These are phyloP conservation scores for Poecilia picta DNA, from an alignment of 2,797 vertebrate genomes.

Conservation along the genomic window DNA sequence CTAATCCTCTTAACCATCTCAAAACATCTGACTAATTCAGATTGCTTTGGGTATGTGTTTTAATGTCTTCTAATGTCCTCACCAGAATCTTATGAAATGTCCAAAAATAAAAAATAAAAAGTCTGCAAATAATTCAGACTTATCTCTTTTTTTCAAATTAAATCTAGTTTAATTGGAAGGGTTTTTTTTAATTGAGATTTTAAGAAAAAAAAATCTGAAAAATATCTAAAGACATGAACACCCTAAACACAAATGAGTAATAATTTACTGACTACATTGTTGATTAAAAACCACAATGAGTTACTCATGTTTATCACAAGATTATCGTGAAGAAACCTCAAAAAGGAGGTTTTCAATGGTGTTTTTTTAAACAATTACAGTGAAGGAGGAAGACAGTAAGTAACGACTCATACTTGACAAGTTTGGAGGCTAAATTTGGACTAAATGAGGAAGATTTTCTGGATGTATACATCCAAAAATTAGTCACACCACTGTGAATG, in stretches of 20 bases:
- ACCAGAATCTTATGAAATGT: background rate
- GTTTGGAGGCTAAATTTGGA: background rate
- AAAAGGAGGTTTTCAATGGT: background rate
- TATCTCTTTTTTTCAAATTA: background rate
- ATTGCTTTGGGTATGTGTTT: background rate
- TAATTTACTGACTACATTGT: background rate
- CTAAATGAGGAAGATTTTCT: background rate
- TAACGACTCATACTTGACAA: background rate
- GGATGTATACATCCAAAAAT: background rate
- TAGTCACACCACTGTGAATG: background rate
- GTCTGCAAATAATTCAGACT: background rate
- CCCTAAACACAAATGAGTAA: too few relatives aligned
- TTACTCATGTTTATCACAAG: background rate
- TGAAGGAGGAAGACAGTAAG: background rate
- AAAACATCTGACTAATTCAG: constrained; percentile 6
- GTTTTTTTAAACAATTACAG: background rate
- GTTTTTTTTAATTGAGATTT: background rate
- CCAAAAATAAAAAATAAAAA: background rate
- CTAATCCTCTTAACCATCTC: constrained; percentile 23
- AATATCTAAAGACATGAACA: too few relatives aligned
- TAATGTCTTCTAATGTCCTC: background rate
- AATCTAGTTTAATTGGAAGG: background rate
- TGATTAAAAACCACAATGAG: background rate
- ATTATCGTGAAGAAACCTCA: background rate
- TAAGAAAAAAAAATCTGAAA: background rate